Percentiles rank a stretch among this genome's conserved stretches.
Evolutionary conservation across 2,113 vertebrate species (phyloP).

Genomic region (Ariopsis seemanni): DNA sequence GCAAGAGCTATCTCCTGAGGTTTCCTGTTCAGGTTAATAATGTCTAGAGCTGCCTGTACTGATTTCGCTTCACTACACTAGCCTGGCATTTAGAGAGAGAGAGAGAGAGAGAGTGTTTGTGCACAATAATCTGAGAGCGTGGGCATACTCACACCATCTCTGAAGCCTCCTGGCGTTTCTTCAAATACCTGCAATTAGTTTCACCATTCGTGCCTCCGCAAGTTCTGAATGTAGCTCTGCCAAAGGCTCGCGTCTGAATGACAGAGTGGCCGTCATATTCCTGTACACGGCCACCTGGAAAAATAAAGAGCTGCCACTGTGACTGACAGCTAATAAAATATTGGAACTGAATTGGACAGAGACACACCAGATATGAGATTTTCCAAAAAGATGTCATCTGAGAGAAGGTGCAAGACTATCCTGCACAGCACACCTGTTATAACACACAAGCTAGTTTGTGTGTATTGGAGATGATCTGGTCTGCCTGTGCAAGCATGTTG

Average conservation of each 20-base stretch:
- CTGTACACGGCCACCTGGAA: background rate
- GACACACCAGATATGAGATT: background rate
- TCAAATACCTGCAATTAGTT: constrained; percentile 41
- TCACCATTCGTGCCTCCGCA: constrained; percentile 24
- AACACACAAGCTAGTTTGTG: background rate
- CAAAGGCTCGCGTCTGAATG: background rate
- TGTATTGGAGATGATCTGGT: background rate
- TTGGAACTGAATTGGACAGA: background rate
- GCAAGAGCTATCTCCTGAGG: background rate
- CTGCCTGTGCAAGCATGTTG: background rate
- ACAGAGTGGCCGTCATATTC: constrained; percentile 1
- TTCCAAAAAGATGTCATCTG: background rate
- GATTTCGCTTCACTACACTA: constrained; percentile 16
- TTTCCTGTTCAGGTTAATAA: constrained; percentile 20
- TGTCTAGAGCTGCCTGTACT: constrained; percentile 12
- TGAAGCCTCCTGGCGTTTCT: constrained; percentile 15
- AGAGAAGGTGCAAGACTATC: background rate
- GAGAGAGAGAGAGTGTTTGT: background rate
- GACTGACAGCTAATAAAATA: constrained; percentile 10
- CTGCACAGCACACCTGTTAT: background rate
- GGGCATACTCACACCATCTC: constrained; percentile 25
- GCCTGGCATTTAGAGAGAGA: background rate
- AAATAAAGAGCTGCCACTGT: background rate
- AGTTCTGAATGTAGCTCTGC: constrained; percentile 7
- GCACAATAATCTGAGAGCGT: constrained; percentile 8